Conservation (phyloP, 2,888 invertebrate genomes). For the Cerceris ruficornis region DNA sequence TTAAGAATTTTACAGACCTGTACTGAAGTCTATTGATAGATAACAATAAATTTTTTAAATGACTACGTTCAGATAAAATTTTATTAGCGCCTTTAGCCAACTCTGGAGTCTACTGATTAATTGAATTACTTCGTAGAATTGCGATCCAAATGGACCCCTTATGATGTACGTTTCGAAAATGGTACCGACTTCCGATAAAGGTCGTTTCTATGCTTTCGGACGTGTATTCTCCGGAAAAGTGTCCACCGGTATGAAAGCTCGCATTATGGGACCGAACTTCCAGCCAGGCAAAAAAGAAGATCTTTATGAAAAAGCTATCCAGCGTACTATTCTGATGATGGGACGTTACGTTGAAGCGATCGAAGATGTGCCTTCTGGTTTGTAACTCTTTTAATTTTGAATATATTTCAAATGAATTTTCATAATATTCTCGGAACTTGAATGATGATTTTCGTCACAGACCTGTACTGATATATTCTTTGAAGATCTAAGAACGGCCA, state of each 20-base stretch:
- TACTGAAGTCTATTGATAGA: constrained; percentile 75
- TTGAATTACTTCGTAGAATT: constrained; percentile 84
- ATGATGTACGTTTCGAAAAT: constrained; percentile 99
- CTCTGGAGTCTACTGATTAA: too few species aligned
- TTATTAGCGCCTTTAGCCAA: too few species aligned
- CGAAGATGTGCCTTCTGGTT: constrained; percentile 98
- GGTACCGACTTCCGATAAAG: constrained; percentile 99
- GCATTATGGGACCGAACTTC: constrained; percentile 99
- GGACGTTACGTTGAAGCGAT: constrained; percentile 99
- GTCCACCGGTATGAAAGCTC: constrained; percentile 93
- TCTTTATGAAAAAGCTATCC: constrained; percentile 99
- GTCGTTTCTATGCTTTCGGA: constrained; percentile 99
- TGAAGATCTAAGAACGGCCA: constrained; percentile 64
- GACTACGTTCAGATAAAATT: too few species aligned
- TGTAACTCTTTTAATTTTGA: constrained; percentile 58
- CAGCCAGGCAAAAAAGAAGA: constrained; percentile 99
- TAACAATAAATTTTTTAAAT: constrained; percentile 24
- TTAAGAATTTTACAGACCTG: constrained; percentile 80
- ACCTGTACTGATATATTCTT: constrained; percentile 73
- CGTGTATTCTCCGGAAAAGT: constrained; percentile 99
- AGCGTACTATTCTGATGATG: constrained; percentile 99
- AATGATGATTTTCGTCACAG: constrained; percentile 77
- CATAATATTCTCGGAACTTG: neutral
- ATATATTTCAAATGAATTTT: neutral
- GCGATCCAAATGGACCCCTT: constrained; percentile 97